These are phyloP conservation scores for Sycophila sp. DNA, from an alignment of 1,140 invertebrate genomes.

Conservation along the genomic window DNA sequence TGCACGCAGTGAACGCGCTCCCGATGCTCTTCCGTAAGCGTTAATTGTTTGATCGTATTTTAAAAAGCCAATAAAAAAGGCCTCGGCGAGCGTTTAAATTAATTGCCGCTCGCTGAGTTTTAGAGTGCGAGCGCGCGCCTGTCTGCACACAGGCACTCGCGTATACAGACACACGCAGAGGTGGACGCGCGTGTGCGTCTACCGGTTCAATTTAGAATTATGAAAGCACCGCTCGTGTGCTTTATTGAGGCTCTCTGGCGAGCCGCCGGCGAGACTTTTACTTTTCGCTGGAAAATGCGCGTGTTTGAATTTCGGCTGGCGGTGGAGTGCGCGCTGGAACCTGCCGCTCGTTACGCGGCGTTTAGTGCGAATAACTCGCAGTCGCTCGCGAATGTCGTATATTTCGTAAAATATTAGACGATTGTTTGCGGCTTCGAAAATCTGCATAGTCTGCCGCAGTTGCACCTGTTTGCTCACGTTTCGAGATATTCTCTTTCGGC, in stretches of 20 bases:
- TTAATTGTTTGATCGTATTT: conserved; percentile 38
- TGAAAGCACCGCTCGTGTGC: conserved; percentile 23
- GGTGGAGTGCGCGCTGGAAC: no score
- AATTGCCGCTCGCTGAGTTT: conserved; percentile 5
- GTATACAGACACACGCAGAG: neutral
- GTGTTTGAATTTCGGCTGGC: no score
- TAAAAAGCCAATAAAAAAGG: conserved; percentile 32
- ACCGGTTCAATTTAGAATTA: conserved; percentile 29
- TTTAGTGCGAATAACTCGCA: no score
- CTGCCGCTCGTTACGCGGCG: no score
- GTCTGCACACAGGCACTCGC: neutral
- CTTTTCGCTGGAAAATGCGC: conserved; percentile 26
- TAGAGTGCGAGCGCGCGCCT: neutral
- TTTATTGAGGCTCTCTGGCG: conserved; percentile 26
- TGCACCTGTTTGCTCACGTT: no score
- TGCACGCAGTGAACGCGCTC: neutral
- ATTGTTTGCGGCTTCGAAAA: no score
- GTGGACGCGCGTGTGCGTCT: neutral
- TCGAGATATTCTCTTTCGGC: no score
- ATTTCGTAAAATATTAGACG: no score
- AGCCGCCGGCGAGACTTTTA: conserved; percentile 30
- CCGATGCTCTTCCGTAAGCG: conserved; percentile 17
- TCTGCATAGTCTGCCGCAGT: no score
- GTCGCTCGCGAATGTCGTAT: no score
- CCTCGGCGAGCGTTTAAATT: conserved; percentile 21